Conservation (phyloP, 2,113 vertebrate species). For the Emydocephalus ijimae region DNA sequence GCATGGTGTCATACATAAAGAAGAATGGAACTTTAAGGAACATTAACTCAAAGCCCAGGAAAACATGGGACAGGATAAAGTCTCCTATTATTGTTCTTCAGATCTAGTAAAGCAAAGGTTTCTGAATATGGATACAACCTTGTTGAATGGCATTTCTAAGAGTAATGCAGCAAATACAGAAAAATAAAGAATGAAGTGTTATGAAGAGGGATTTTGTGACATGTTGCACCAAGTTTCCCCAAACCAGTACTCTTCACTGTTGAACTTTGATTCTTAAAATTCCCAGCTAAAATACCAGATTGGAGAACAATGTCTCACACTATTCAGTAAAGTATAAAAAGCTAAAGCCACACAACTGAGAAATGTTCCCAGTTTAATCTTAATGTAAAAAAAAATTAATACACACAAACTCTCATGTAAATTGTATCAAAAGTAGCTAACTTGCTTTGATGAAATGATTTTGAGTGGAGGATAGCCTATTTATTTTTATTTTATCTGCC, state of each 20-base stretch:
- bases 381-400: not conserved
- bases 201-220: not conserved
- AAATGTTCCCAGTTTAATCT: not conserved
- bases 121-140: not conserved
- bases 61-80: not conserved
- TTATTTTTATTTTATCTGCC: not conserved
- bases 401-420: not conserved
- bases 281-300: not conserved
- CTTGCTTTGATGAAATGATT: not conserved
- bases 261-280: not conserved
- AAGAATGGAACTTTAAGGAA: not conserved
- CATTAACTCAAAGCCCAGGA: not conserved
- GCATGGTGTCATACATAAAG: constrained; percentile 18
- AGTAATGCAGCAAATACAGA: not conserved
- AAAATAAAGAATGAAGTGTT: not conserved
- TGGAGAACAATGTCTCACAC: not conserved
- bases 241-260: not conserved
- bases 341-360: not conserved
- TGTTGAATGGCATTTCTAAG: not conserved
- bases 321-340: not conserved
- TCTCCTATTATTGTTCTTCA: not conserved
- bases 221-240: not conserved
- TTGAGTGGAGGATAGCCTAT: not conserved
- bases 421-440: not conserved
- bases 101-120: not conserved